Evolutionary conservation across 2,113 vertebrate species (phyloP), one percentile per base, ranked within the genome.

Genomic region (Labeo catla): DNA sequence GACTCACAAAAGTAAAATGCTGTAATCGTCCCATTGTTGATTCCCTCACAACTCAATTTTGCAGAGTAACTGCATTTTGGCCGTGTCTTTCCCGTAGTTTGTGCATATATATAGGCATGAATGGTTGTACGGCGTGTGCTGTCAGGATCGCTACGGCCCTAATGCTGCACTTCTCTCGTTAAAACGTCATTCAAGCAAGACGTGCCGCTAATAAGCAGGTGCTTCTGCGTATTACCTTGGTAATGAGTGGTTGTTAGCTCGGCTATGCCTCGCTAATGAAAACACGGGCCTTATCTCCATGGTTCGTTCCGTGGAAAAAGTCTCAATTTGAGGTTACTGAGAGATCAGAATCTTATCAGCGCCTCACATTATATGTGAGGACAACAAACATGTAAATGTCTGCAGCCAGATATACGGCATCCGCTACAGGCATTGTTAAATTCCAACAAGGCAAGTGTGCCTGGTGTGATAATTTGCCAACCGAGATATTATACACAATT

Each of bases 141-240:
- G 34, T 80, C 54, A 61, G 36, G 52, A n/a, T 80, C 15, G 9
- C 21, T 54, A 23, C 8, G 8, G 4, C 77, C 10, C 9, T 39
- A 39, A 61, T 23, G 77, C 77, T 57, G 34, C 36, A 15, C 11
- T 82, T 15, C 86, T 84, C 91, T 90, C 86, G 85, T 93, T 90
- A 88, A 89, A 86, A 89, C 88, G 90, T 90, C 84, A 73, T 87
- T 93, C 49, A 86, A 83, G 74, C 34, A 39, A 91, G 89, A 87
- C 82, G 36, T 66, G 88, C 77, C 87, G 85, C 88, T 92, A 92
- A 92, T 88, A 89, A 92, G 89, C 89, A 10, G 72, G 87, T 90
- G 89, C 84, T 85, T 84, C 88, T 74, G 85, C 74, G 81, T 5
- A 34, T 89, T 89, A 87, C 87, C 65, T 74, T 78, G 73, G 76